Base-by-base conservation (phyloP, 2,797 vertebrate genomes). In the Malurus leucopterus region DNA sequence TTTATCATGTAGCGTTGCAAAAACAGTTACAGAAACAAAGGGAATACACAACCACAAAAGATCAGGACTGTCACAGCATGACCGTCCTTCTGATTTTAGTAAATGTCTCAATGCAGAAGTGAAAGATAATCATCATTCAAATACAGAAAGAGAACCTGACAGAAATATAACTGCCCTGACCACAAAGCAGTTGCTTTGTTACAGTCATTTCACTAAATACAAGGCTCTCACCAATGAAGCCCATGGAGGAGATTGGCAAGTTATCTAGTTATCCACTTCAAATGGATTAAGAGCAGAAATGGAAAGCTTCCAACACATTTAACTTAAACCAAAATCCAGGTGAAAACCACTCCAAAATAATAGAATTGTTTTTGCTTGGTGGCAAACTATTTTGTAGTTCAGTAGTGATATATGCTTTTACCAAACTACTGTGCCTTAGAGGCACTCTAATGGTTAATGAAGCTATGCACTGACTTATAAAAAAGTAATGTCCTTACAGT, bases 21-120 rank as follows among this genome's bases (percentile, higher is more conserved):
- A 88, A 65, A 12, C 36, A 53, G 16, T 70, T 59, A 38, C 17
- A 84, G 50, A 67, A 51, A 50, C 32, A 64, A 76, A 59, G 8
- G 36, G 27, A 74, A 65, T 44, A 36, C 19, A 68, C 19, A 72
- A 11, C 29, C 29, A 38, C 50, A 59, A 58, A 71, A 81, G 11
- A 61, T 63, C 76, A 71, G 9, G 13, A 57, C 43, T 72, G 26
- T 86, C 5, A 21, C 10, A 46, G 22, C 17, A 47, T 71, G 54
- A 53, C 44, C 58, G 72, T 68, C 72, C 43, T 82, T 83, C 23
- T 36, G 59, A 47, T 89, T 93, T 94, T 78, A 75, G 72, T 88
- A 79, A 87, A 73, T 55, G 8, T 86, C 34, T 84, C 84, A 81
- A 89, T 57, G 85, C 68, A 94, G 95, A 95, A 92, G 93, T 93